Evolutionary conservation across 2,888 invertebrate species (phyloP).

Genomic region (Parnassius orleans): DNA sequence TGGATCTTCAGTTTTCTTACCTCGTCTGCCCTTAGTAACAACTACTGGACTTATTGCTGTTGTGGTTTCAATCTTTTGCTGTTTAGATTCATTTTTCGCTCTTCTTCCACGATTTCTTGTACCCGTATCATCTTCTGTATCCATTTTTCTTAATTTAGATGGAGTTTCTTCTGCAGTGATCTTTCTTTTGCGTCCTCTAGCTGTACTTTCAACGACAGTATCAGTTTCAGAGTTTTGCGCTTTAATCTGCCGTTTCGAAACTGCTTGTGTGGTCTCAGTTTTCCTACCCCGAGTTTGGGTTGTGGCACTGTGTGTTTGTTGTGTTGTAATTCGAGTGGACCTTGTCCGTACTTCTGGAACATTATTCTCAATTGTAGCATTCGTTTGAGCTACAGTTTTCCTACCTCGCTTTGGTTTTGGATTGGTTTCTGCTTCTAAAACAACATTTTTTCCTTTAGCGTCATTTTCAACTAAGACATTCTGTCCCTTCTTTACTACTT

Average conservation of each 20-base stretch:
- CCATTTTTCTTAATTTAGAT: not conserved
- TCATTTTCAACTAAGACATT: not conserved
- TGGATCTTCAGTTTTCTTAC: slow-evolving; percentile 28
- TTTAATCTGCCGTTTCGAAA: not conserved
- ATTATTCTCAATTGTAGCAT: not conserved
- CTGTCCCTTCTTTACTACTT: not conserved
- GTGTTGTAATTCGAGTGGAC: slow-evolving; percentile 3
- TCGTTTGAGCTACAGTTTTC: slow-evolving; percentile 1
- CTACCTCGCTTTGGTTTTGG: slow-evolving; percentile 3
- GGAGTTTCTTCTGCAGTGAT: slow-evolving; percentile 7
- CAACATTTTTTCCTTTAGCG: not conserved
- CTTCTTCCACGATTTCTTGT: not conserved
- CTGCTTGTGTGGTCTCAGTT: not conserved
- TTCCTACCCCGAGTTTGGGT: not conserved
- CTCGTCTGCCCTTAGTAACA: slow-evolving; percentile 13
- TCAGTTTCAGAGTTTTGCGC: not conserved
- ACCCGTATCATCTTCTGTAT: not conserved
- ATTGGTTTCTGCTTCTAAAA: not conserved
- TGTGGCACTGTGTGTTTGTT: not conserved
- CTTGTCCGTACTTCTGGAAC: slow-evolving; percentile 1
- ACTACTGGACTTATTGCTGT: not conserved
- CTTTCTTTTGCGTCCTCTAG: slow-evolving; percentile 34
- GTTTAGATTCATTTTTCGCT: not conserved
- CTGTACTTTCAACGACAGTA: slow-evolving; percentile 30
- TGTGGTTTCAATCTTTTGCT: slow-evolving; percentile 2